These are phyloP conservation scores for Distichodus sexfasciatus DNA, from an alignment of 2,797 vertebrate genomes.

Conservation along the genomic window DNA sequence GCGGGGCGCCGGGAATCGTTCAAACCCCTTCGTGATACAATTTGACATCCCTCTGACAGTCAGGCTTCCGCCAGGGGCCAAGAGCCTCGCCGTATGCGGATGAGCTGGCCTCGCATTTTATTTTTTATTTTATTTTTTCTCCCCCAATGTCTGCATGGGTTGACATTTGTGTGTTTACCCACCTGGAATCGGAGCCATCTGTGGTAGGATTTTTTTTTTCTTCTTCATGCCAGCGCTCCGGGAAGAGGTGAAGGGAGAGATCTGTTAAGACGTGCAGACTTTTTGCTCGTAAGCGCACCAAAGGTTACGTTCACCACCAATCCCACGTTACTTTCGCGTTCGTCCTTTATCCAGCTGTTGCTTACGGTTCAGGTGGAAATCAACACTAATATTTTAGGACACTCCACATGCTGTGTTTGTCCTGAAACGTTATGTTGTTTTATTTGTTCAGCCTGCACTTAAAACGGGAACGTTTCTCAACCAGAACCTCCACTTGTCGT, in stretches of 20 bases:
- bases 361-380: background rate
- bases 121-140: too few relatives aligned
- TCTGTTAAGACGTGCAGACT: background rate
- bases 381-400: background rate
- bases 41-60: conserved; percentile 23
- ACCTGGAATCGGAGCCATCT: conserved; percentile 32
- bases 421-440: background rate
- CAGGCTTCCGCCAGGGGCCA: conserved; percentile 1
- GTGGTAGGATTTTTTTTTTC: conserved; percentile 18
- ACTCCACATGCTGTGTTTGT: background rate
- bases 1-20: conserved; percentile 3
- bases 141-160: conserved; percentile 20
- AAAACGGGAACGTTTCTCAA: too few relatives aligned
- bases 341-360: too few relatives aligned
- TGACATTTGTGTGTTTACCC: conserved; percentile 38
- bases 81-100: conserved; percentile 21
- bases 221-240: background rate
- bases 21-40: conserved; percentile 20
- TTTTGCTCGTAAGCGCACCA: background rate
- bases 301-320: background rate
- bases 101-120: conserved; percentile 19
- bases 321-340: background rate
- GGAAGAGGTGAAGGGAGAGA: background rate
- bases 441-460: too few relatives aligned
- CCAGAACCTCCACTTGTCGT: too few relatives aligned